Conservation (phyloP, 2,888 invertebrate species). For the Drosophila prolongata region DNA sequence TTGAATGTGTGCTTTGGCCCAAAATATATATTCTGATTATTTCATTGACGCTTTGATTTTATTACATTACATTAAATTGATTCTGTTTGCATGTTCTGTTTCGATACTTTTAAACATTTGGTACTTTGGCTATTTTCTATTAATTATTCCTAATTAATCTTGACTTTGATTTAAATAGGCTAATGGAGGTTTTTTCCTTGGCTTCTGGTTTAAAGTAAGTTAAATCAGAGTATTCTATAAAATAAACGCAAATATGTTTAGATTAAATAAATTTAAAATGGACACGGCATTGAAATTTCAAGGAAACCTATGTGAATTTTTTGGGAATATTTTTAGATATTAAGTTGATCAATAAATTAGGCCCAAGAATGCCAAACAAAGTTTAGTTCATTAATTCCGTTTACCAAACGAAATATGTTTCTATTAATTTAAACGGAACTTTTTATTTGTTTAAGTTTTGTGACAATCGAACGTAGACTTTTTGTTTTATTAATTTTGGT, state of each 20-base stretch:
- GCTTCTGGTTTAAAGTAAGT: too few species aligned
- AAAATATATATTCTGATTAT: neutral
- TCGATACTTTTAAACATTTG: too few species aligned
- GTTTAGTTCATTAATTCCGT: neutral
- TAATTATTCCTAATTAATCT: neutral
- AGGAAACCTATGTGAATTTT: neutral
- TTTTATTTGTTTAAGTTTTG: too few species aligned
- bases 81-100: neutral
- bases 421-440: too few species aligned
- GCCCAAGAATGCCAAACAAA: neutral
- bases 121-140: neutral
- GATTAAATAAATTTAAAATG: neutral
- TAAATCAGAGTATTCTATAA: neutral
- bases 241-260: neutral
- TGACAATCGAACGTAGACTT: too few species aligned
- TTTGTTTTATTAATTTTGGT: too few species aligned
- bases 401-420: neutral
- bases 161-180: too few species aligned
- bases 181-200: too few species aligned
- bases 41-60: neutral
- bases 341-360: constrained; percentile 15
- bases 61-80: neutral
- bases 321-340: constrained; percentile 19
- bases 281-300: neutral
- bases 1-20: neutral